Conservation (phyloP, 2,888 invertebrate genomes). For the Uropetala carovei region DNA sequence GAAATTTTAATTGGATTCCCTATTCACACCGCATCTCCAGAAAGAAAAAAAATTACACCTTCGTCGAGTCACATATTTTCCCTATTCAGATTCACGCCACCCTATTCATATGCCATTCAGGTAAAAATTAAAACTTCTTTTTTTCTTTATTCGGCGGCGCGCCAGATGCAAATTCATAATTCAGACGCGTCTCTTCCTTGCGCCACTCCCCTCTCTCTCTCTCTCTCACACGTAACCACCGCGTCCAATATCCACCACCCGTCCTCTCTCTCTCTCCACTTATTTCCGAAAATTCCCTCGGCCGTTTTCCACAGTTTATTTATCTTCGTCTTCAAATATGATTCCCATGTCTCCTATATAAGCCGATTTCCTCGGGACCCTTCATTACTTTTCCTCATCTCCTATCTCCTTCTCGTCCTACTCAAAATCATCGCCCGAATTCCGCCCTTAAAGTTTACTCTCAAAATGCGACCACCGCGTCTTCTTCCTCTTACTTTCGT, state of each 20-base stretch:
- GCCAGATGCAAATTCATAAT: slow-evolving; percentile 25
- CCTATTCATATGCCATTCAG: neutral
- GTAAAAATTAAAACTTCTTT: neutral
- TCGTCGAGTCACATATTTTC: neutral
- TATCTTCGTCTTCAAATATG: slow-evolving; percentile 32
- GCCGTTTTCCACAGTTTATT: neutral
- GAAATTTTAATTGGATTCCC: too few species aligned
- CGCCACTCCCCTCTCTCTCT: neutral
- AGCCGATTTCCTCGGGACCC: slow-evolving; percentile 29
- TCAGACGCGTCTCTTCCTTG: neutral
- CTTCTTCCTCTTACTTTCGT: neutral
- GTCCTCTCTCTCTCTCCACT: neutral
- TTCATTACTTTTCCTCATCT: slow-evolving; percentile 30
- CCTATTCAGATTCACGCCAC: neutral
- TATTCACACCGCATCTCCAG: too few species aligned
- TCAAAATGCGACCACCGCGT: neutral
- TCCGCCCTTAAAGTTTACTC: neutral
- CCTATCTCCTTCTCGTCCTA: neutral
- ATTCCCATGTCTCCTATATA: slow-evolving; percentile 32
- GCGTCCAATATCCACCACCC: neutral
- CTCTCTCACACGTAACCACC: neutral
- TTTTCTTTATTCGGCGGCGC: neutral
- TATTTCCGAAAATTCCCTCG: slow-evolving; percentile 3
- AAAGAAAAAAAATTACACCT: too few species aligned
- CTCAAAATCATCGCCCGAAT: neutral